Evolutionary conservation across 2,113 vertebrate genomes (phyloP).

Genomic region (Fukomys damarensis): DNA sequence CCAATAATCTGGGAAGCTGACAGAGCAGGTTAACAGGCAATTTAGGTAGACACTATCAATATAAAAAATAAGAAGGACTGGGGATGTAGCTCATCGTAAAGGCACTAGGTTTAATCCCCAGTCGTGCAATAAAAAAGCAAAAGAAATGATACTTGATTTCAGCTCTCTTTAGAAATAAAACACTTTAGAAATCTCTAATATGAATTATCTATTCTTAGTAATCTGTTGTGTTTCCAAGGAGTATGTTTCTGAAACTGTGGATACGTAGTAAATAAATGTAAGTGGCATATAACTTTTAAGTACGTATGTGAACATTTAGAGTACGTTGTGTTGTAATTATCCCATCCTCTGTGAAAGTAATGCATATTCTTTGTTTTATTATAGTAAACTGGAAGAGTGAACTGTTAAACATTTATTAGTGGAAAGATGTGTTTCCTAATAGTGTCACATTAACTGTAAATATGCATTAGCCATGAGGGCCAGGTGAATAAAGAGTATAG

Average conservation of each 20-base stretch:
- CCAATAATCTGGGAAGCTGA: not conserved
- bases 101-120: not conserved
- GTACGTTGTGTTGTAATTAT: not conserved
- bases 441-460: not conserved
- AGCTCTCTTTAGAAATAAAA: not conserved
- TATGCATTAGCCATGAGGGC: not conserved
- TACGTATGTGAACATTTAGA: not conserved
- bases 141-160: not conserved
- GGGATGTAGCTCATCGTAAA: not conserved
- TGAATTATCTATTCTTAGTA: not conserved
- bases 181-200: not conserved
- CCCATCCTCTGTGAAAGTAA: not conserved
- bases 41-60: not conserved
- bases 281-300: not conserved
- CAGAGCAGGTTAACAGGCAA: not conserved
- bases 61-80: not conserved
- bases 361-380: not conserved
- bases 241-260: not conserved
- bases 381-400: not conserved
- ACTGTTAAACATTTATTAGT: not conserved
- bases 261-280: not conserved
- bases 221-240: not conserved
- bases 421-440: not conserved
- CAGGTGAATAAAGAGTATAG: constrained; percentile 17
- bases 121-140: not conserved